Base-by-base conservation (phyloP, 2,113 vertebrate genomes). In the Nothobranchius kuhntae region DNA sequence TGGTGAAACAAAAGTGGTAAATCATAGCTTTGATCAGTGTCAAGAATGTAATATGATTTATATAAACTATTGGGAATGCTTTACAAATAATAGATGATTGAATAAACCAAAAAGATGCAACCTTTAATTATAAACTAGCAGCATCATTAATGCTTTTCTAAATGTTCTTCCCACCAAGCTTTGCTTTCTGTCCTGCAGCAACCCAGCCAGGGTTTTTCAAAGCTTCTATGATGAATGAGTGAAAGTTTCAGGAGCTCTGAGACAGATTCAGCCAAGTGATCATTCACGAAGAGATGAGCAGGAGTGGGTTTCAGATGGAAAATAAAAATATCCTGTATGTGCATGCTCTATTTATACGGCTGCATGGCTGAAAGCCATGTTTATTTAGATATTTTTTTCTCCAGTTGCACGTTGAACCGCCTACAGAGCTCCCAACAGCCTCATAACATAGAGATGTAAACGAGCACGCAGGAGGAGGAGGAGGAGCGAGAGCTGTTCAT, bases 401-500 rank as follows among this genome's bases (percentile, higher is more conserved):
- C 14, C 12, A 54, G 35, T 61, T 17, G 11, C 13, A 11, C 65
- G 67, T 69, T 54, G 68, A 82, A 80, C 66, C 77, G 53, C 77
- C 69, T 74, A 71, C 80, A 80, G 62, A 71, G 60, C 71, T 50
- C 62, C 65, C 44, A 7, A 60, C 71, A 50, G 60, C 65, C 44
- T 71, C 57, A 69, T 72, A 65, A 80, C 53, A 79, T 77, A 65
- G 65, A 68, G 60, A 70, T 67, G 44, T 45, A 58, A 60, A 48
- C 21, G 30, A 40, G 36, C 44, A 55, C n/a, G 10, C 21, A 21
- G 30, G 30, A 30, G 30, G 30, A 30, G 30, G 45, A 30, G 56
- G 55, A 17, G 30, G 30, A 14, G 68, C 44, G 44, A 14, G 51
- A 45, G 64, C 69, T 77, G 71, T 85, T 87, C 87, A 77, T 90